Percentiles rank a stretch among this genome's conserved stretches.
Evolutionary conservation across 1,140 invertebrate species (phyloP).

Genomic region (Pseudomyrmex flavicornis): DNA sequence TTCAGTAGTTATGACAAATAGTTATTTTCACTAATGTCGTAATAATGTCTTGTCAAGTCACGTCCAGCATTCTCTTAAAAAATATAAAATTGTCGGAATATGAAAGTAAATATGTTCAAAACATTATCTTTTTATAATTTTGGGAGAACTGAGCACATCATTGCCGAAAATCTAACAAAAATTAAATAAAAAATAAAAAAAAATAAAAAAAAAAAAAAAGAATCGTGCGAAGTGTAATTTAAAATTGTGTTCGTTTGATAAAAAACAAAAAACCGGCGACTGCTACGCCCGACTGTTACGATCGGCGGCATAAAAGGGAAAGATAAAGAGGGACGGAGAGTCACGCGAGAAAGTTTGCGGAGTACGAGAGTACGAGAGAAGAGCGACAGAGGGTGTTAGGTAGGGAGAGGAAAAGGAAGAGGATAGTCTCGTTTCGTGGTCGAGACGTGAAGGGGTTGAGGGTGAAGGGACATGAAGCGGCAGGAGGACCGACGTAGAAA

Average conservation of each 20-base stretch:
- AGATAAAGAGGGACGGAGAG: slow-evolving; percentile 49
- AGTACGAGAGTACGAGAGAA: slow-evolving; percentile 43
- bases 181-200: slow-evolving; percentile 77
- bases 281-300: slow-evolving; percentile 32
- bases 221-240: slow-evolving; percentile 79
- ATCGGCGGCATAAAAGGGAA: slow-evolving; percentile 21
- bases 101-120: background rate
- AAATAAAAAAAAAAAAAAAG: slow-evolving; percentile 60
- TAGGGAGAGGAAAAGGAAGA: slow-evolving; percentile 18
- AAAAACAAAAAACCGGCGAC: slow-evolving; percentile 76
- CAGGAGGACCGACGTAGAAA: slow-evolving; percentile 59
- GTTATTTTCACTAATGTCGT: too few species aligned
- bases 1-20: too few species aligned
- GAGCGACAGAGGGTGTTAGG: slow-evolving; percentile 9
- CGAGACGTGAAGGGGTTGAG: slow-evolving; percentile 44
- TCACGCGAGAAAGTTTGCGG: slow-evolving; percentile 56
- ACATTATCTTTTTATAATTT: background rate
- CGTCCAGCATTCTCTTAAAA: too few species aligned
- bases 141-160: slow-evolving; percentile 37
- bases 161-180: slow-evolving; percentile 70
- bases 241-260: slow-evolving; percentile 79
- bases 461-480: slow-evolving; percentile 56
- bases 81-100: background rate
- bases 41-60: too few species aligned
- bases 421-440: slow-evolving; percentile 53